Base-by-base conservation (phyloP, 2,113 vertebrate species). In the Chunga burmeisteri region DNA sequence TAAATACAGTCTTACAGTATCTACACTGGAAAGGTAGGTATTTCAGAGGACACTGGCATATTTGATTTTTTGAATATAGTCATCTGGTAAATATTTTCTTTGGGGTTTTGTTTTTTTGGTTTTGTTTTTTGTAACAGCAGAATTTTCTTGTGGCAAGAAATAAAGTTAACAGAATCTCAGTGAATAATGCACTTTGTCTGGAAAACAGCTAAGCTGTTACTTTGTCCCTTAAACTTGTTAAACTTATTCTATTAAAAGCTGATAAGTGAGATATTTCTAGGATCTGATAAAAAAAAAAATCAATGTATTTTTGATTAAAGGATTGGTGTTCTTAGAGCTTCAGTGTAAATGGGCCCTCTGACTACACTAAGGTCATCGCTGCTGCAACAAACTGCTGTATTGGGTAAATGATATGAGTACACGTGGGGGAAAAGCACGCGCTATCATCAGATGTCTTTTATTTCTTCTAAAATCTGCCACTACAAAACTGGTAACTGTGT, bases 221-320 rank as follows among this genome's bases (percentile, higher is more conserved):
- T 89, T 81, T 62, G 46, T 61, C 25, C 63, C 61, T 67, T 78
- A 30, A 81, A 55, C 52, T 84, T 74, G 30, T 90, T 88, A 90
- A 81, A 89, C 27, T 25, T 55, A 85, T 91, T 89, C 53, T 72
- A 81, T 75, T 95, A 83, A 88, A 93, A 93, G 50, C 38, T 81
- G 75, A 3, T 88, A 92, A 74, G 65, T 29, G 66, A 61, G 32
- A 86, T 81, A 68, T 91, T 92, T 88, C 66, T 36, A 75, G 62
- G 62, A 95, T 89, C 80, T 91, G 85, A 90, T 67, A 30, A 52
- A 79, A 75, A 85, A 68, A 71, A 65, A 90, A 93, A 83, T 84
- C 90, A 86, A 87, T 95, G 25, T 27, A 46, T 53, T 72, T 94
- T 93, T 94, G 42, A 96, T 94, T 94, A 88, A 95, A 93, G 44